A percentile compares a stretch with the other conserved stretches of the same genome.
These are phyloP conservation scores for Galaxias olidus DNA, from an alignment of 2,797 vertebrate genomes.

Conservation along the genomic window DNA sequence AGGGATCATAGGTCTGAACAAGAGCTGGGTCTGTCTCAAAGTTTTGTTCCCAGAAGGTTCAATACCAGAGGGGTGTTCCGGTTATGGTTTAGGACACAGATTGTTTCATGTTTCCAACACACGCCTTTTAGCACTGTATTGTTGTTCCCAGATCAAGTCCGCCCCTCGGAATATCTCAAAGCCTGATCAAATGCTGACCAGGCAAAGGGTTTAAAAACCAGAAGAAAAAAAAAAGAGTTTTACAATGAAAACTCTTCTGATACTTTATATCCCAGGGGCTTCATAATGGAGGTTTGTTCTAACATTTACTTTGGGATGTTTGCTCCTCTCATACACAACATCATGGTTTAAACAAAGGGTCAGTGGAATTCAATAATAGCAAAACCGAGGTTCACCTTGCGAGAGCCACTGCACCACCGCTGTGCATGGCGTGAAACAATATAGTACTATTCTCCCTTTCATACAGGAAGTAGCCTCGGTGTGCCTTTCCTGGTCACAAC, in stretches of 20 bases:
- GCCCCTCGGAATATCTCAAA: slow-evolving; percentile 21
- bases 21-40: slow-evolving; percentile 56
- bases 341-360: slow-evolving; percentile 60
- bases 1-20: slow-evolving; percentile 62
- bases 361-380: slow-evolving; percentile 44
- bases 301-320: slow-evolving; percentile 64
- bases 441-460: slow-evolving; percentile 62
- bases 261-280: slow-evolving; percentile 38
- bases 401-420: slow-evolving; percentile 14
- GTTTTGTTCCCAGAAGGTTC: slow-evolving; percentile 68
- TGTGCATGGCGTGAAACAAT: slow-evolving; percentile 60
- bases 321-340: slow-evolving; percentile 46
- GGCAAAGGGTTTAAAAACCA: slow-evolving; percentile 37
- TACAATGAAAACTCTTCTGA: slow-evolving; percentile 43
- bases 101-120: slow-evolving; percentile 60
- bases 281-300: slow-evolving; percentile 41
- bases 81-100: slow-evolving; percentile 56
- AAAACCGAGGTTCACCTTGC: slow-evolving; percentile 45
- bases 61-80: slow-evolving; percentile 64
- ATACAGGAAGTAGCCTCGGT: slow-evolving; percentile 71
- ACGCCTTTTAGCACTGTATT: slow-evolving; percentile 31
- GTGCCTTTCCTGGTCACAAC: slow-evolving; percentile 73
- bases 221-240: slow-evolving; percentile 43
- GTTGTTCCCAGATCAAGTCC: slow-evolving; percentile 37
- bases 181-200: slow-evolving; percentile 24